Evolutionary conservation across 2,113 vertebrate species (phyloP).

Genomic region (Acanthisitta chloris): DNA sequence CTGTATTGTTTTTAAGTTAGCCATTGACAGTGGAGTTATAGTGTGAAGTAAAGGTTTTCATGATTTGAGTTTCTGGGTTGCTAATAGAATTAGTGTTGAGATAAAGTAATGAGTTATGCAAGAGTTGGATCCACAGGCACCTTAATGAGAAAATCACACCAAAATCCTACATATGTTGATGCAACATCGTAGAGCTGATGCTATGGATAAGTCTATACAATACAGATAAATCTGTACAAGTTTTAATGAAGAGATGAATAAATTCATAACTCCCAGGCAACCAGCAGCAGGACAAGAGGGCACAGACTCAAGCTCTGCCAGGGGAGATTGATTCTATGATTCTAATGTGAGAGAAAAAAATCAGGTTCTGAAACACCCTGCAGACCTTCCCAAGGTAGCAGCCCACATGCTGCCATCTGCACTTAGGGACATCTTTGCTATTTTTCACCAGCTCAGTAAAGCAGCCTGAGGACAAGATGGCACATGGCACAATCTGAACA

Average conservation of each 20-base stretch:
- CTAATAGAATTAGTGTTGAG: background rate
- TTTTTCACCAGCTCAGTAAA: background rate
- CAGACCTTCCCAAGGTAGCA: background rate
- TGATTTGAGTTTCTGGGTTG: background rate
- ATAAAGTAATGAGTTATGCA: background rate
- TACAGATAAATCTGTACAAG: background rate
- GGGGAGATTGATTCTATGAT: too few relatives aligned
- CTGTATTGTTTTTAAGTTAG: background rate
- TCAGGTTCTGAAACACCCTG: rapidly evolving
- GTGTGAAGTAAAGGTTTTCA: background rate
- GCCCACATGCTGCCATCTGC: background rate
- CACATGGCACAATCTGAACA: background rate
- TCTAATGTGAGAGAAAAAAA: background rate
- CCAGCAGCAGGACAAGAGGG: too few relatives aligned
- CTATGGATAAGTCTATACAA: background rate
- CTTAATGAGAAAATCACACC: background rate
- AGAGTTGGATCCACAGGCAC: background rate
- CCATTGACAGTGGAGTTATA: background rate
- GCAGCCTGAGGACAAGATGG: background rate
- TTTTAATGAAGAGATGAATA: background rate
- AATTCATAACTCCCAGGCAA: too few relatives aligned
- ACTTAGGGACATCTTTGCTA: background rate
- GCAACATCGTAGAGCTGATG: background rate
- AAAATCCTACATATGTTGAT: background rate
- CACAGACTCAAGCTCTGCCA: too few relatives aligned